Percentiles rank a stretch among this genome's conserved stretches.
These are phyloP conservation scores for Megamerina dolium DNA, from an alignment of 2,888 invertebrate species.

Conservation along the genomic window DNA sequence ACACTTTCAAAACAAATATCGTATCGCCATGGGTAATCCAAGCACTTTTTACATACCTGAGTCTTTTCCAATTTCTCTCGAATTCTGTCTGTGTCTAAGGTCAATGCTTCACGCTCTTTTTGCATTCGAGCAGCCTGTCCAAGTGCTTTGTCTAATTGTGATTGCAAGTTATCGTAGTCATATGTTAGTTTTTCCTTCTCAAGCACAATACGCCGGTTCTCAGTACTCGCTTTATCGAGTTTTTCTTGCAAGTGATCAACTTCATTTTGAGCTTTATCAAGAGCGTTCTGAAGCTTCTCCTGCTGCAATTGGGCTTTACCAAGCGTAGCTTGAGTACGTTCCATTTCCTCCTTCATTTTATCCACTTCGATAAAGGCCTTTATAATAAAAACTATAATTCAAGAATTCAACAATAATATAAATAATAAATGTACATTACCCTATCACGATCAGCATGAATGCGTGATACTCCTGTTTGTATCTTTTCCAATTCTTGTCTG, in stretches of 20 bases:
- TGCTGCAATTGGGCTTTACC: constrained; percentile 88
- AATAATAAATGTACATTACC: too few species aligned
- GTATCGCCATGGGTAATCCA: too few species aligned
- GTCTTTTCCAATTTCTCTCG: constrained; percentile 85
- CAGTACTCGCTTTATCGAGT: constrained; percentile 73
- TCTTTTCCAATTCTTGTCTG: constrained; percentile 84
- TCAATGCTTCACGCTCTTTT: constrained; percentile 82
- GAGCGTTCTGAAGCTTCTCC: constrained; percentile 81
- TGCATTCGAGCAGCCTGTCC: constrained; percentile 81
- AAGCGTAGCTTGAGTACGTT: constrained; percentile 80
- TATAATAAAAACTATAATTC: too few species aligned
- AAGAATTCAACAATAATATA: too few species aligned
- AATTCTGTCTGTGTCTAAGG: constrained; percentile 77
- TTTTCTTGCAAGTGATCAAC: constrained; percentile 85
- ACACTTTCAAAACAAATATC: too few species aligned
- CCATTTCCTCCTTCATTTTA: constrained; percentile 81
- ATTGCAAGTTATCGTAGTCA: constrained; percentile 85
- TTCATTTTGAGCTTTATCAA: constrained; percentile 86
- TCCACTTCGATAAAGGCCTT: constrained; percentile 74
- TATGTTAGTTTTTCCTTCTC: constrained; percentile 87
- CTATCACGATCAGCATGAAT: constrained; percentile 85
- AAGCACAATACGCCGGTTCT: constrained; percentile 67
- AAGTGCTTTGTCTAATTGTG: constrained; percentile 84
- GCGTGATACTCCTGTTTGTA: constrained; percentile 75
- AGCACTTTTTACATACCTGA: constrained; percentile 57